Conservation (phyloP, 2,888 invertebrate species). For the Ectemnius lituratus region DNA sequence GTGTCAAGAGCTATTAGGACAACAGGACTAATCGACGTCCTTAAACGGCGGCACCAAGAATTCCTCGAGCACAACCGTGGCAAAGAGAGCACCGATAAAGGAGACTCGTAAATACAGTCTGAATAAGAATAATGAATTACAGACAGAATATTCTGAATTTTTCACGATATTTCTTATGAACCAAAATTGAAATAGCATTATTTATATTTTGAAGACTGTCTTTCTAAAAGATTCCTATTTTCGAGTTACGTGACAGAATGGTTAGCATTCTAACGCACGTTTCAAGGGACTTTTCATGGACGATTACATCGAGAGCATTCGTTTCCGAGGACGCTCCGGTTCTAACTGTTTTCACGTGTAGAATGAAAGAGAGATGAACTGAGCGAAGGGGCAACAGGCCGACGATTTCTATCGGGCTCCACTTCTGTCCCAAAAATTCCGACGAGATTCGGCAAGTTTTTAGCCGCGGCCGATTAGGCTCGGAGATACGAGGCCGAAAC, state of each 20-base stretch:
- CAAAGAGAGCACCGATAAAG: background rate
- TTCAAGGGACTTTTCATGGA: constrained; percentile 19
- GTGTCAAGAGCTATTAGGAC: constrained; percentile 58
- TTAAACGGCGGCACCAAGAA: constrained; percentile 54
- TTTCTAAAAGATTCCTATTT: too few species aligned
- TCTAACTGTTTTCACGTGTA: constrained; percentile 47
- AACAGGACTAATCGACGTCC: constrained; percentile 63
- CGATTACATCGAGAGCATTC: constrained; percentile 48
- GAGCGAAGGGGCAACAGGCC: background rate
- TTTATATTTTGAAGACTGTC: too few species aligned
- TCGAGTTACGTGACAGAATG: too few species aligned
- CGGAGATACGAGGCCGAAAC: constrained; percentile 71
- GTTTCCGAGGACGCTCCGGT: constrained; percentile 40
- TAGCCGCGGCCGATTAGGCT: constrained; percentile 69
- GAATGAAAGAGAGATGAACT: too few species aligned
- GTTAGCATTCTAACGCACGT: background rate
- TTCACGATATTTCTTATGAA: background rate
- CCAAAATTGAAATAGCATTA: too few species aligned
- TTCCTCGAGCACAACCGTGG: constrained; percentile 26
- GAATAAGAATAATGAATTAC: background rate
- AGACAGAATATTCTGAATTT: background rate
- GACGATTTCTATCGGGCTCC: constrained; percentile 70
- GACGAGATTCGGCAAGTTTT: constrained; percentile 67
- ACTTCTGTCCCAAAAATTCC: constrained; percentile 72
- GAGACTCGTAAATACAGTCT: background rate